Percentiles rank a stretch among this genome's conserved stretches.
Conservation (phyloP, 2,113 vertebrate species). For the Eudyptes chrysolophus region DNA sequence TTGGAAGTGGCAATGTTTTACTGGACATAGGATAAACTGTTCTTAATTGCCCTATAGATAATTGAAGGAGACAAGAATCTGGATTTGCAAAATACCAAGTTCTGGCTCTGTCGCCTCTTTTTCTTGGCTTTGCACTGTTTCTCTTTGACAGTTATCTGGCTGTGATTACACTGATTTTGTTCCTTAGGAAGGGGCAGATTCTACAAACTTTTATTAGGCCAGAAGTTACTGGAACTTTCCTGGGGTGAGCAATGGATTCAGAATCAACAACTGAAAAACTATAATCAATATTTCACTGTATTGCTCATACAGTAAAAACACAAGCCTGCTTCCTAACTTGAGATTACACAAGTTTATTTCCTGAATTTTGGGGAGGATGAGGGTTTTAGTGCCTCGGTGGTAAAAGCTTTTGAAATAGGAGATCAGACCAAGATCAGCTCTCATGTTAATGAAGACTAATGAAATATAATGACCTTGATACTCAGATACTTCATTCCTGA, state of each 20-base stretch:
- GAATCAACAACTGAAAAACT: not conserved
- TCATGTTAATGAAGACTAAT: not conserved
- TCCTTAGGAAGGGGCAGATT: conserved; percentile 24
- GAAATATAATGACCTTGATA: not conserved
- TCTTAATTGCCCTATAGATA: not conserved
- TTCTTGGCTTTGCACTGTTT: not conserved
- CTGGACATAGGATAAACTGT: not conserved
- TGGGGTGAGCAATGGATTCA: not conserved
- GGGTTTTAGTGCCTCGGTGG: not conserved
- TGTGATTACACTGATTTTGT: not conserved
- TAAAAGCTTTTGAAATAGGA: not conserved
- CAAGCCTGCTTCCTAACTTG: not conserved
- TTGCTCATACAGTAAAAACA: not conserved
- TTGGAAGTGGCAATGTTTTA: not conserved
- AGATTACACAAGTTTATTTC: not conserved
- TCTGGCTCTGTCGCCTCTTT: not conserved
- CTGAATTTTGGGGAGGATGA: not conserved
- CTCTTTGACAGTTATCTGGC: conserved; percentile 45
- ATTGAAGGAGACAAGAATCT: not conserved
- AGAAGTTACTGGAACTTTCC: conserved; percentile 26
- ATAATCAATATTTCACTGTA: not conserved
- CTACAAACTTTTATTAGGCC: not conserved
- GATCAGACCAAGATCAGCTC: not conserved
- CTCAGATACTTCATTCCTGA: not conserved
- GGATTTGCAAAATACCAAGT: conserved; percentile 33